Conservation (phyloP, 1,140 invertebrate species). For the Lycorma delicatula region DNA sequence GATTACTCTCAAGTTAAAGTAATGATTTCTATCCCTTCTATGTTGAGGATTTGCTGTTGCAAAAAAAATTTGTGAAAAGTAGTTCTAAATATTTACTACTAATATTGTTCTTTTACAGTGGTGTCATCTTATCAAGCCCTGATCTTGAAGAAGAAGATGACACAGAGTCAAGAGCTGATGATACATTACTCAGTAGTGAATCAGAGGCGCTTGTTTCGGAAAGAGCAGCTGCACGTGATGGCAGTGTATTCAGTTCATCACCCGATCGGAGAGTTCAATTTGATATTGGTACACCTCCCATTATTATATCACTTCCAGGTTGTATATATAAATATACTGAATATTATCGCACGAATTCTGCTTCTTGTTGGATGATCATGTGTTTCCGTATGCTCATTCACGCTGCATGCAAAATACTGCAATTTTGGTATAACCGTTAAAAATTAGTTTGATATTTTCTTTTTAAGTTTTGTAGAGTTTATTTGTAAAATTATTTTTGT, state of each 20-base stretch:
- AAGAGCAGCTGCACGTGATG: constrained; percentile 37
- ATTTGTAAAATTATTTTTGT: no score
- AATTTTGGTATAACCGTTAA: no score
- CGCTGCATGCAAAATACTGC: no score
- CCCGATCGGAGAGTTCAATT: constrained; percentile 42
- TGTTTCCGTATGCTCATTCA: no score
- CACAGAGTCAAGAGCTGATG: constrained; percentile 11
- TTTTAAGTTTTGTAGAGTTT: no score
- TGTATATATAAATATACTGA: no score
- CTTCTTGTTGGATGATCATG: no score
- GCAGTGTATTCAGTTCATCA: constrained; percentile 28
- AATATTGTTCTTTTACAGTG: neutral
- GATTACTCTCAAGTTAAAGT: neutral
- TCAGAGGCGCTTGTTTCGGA: constrained; percentile 41
- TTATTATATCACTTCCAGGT: neutral
- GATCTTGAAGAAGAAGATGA: neutral
- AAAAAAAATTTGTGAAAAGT: neutral
- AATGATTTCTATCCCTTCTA: neutral
- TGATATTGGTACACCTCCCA: constrained; percentile 30
- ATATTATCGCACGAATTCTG: no score
- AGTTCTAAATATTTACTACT: neutral
- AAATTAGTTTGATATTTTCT: no score
- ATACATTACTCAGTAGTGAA: constrained; percentile 31
- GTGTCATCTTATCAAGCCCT: neutral
- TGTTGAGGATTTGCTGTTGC: neutral